Base-by-base conservation (phyloP, 2,888 invertebrate genomes). In the Linhomoeus sp. region DNA sequence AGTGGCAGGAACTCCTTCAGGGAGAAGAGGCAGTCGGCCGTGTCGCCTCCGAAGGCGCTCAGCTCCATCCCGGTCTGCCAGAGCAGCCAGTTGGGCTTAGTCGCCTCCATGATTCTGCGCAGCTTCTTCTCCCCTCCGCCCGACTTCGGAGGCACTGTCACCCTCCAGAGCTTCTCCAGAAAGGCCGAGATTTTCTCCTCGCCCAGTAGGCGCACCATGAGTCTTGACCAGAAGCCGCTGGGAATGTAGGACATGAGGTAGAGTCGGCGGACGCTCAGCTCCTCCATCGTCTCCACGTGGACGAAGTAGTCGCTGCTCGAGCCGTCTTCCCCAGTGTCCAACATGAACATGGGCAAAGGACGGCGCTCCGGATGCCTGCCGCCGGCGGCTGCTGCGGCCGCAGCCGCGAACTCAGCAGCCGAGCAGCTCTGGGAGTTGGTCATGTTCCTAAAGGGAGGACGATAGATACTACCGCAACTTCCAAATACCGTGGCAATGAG, bases 151-250 rank as follows among this genome's bases (percentile, higher is more conserved):
- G 7, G 5, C 7, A 29, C 29, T 5, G 12, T 12, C 7, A 29
- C 7, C 7, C 29, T 5, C 29, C 41, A 50, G 37, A 35, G 37
- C 25, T 41, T 14, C 12, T 47, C 43, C 14, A 50, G 43, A 19
- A 58, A 36, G 29, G 47, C 46, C 35, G 55, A 53, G 24, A 59
- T 35, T 33, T 79, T 76, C 54, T 81, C 79, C 63, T 92, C 92
- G 0, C 87, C 87, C 48, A 92, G 70, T 50, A 90, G 76, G n/a
- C 92, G 71, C 0, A 88, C 84, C 51, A 86, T 81, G 23, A 97
- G 74, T 1, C 94, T 73, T 1, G 92, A 82, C 92, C 94, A 97
- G 71, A 97, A 94, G 1, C 94, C 94, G 53, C 85, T 81, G 1
- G 97, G 97, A 64, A 94, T 86, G 70, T 97, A 97, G 0, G 90